Conservation (phyloP, 2,113 vertebrate genomes). For the Eulacestoma nigropectus region DNA sequence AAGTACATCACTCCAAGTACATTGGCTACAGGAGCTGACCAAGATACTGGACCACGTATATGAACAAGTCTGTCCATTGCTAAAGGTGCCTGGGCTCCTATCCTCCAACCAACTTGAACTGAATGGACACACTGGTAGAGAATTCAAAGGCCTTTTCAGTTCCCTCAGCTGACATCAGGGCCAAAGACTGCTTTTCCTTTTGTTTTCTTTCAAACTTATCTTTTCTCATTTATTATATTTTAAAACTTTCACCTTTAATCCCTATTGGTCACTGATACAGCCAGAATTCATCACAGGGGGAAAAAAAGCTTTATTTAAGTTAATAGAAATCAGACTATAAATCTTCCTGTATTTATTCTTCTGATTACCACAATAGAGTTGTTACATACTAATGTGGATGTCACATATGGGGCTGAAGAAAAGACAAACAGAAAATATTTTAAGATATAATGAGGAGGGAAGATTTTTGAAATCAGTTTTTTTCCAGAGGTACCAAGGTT, state of each 20-base stretch:
- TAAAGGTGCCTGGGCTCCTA: not conserved
- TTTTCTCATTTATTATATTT: not conserved
- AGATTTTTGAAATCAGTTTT: not conserved
- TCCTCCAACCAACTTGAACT: not conserved
- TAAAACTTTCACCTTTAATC: not conserved
- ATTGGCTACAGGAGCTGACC: not conserved
- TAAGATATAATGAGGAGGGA: not conserved
- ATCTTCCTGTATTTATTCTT: not conserved
- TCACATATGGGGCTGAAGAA: not conserved
- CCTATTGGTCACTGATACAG: not conserved
- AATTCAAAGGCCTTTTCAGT: not conserved
- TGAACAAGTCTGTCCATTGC: not conserved
- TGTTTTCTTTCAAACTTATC: not conserved
- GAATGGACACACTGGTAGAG: not conserved
- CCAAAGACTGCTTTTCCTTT: not conserved
- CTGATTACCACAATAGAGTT: not conserved
- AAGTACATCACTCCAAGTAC: too few relatives aligned
- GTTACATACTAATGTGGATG: not conserved
- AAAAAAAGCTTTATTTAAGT: not conserved
- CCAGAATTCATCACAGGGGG: not conserved
- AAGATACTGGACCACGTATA: not conserved
- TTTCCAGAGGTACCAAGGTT: fast-evolving
- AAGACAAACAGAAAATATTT: not conserved
- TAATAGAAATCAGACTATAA: not conserved
- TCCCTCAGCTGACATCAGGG: not conserved